phyloP scores from a whole-genome alignment of 2,113 vertebrate species.

The Callipepla squamata region DNA sequence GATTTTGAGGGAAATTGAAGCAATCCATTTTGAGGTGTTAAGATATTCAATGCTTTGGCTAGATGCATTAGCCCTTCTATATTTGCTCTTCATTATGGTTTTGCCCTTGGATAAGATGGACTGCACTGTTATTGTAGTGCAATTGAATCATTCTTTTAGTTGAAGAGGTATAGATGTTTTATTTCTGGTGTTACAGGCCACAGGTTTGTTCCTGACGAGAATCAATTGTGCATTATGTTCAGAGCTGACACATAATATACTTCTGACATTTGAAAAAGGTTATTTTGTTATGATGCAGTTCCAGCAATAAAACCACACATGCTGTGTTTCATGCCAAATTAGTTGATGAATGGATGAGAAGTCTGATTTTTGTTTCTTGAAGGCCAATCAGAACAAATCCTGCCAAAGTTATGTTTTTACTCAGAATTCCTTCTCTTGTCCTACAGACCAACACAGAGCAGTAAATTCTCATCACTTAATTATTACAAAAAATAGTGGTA shows the following conservation, averaged over 20 bases:
- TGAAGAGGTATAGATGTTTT: not conserved
- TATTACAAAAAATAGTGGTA: not conserved
- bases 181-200: not conserved
- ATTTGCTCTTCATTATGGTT: not conserved
- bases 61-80: not conserved
- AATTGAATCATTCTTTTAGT: not conserved
- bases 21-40: not conserved
- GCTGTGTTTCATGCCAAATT: constrained; percentile 17
- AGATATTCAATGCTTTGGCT: not conserved
- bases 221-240: not conserved
- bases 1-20: not conserved
- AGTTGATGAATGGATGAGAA: not conserved
- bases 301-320: not conserved
- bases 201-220: not conserved
- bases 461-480: not conserved
- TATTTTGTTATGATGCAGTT: not conserved
- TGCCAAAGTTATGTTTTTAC: constrained; percentile 15
- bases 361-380: constrained; percentile 34
- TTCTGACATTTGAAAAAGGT: not conserved
- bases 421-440: not conserved
- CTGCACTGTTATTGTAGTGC: not conserved
- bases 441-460: not conserved
- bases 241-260: not conserved
- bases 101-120: not conserved
- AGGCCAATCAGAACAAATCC: not conserved